Evolutionary conservation across 2,113 vertebrate genomes (phyloP).

Genomic region (Tupaia tana): DNA sequence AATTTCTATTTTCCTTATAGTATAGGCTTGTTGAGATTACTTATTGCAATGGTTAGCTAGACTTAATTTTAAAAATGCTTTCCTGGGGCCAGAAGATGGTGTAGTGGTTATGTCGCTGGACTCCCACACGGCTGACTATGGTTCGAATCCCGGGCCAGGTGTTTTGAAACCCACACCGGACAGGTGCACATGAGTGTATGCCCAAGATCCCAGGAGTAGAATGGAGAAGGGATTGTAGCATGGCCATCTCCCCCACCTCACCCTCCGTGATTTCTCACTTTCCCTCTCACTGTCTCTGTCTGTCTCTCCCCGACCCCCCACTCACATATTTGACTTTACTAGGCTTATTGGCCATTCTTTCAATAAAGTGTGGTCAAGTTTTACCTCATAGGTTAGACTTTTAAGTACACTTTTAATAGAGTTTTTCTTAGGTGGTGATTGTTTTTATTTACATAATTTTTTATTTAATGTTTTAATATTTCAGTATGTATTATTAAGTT

Average conservation of each 20-base stretch:
- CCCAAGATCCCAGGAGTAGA: too few relatives aligned
- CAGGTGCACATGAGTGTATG: too few relatives aligned
- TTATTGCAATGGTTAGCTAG: conserved; percentile 2
- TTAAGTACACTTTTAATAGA: background rate
- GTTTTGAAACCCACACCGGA: too few relatives aligned
- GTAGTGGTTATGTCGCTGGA: too few relatives aligned
- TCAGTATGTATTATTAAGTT: background rate
- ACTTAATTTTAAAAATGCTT: conserved; percentile 10
- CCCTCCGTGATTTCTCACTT: too few relatives aligned
- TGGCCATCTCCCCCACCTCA: too few relatives aligned
- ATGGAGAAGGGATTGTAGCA: too few relatives aligned
- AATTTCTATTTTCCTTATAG: conserved; percentile 16
- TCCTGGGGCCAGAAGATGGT: background rate
- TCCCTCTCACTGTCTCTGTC: background rate
- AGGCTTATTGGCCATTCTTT: conserved; percentile 38
- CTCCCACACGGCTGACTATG: too few relatives aligned
- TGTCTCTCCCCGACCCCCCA: rapidly evolving
- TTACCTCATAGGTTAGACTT: conserved; percentile 48
- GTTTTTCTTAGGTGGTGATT: background rate
- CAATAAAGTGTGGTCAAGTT: conserved; percentile 19
- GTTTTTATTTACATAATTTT: background rate
- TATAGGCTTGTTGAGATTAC: conserved; percentile 29
- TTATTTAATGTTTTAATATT: background rate
- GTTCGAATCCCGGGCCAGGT: too few relatives aligned
- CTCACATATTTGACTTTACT: background rate